A percentile compares a stretch with the other conserved stretches of the same genome.
Conservation (phyloP, 2,888 invertebrate species). For the Acleris emargana region DNA sequence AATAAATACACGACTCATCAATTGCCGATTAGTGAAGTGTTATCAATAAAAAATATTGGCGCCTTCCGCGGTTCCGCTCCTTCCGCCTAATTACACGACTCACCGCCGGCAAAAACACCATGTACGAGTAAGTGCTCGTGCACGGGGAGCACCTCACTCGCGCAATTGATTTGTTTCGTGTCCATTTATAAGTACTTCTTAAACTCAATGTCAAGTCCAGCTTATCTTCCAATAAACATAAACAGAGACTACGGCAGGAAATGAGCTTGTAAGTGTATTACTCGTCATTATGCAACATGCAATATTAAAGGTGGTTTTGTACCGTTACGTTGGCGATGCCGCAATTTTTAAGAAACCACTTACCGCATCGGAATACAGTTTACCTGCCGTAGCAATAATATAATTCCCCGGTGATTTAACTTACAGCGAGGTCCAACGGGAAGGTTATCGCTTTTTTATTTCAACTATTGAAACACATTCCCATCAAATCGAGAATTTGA, state of each 20-base stretch:
- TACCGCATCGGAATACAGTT: slow-evolving; percentile 45
- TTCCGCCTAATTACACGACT: slow-evolving; percentile 35
- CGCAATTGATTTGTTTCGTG: slow-evolving; percentile 1
- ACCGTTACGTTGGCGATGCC: slow-evolving; percentile 63
- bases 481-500: neutral
- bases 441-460: slow-evolving; percentile 10
- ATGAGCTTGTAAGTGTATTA: slow-evolving; percentile 60
- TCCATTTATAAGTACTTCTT: slow-evolving; percentile 4
- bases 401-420: slow-evolving; percentile 13
- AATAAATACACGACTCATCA: slow-evolving; percentile 31
- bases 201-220: slow-evolving; percentile 14
- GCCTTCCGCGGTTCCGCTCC: slow-evolving; percentile 39
- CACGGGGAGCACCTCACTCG: slow-evolving; percentile 1
- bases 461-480: neutral
- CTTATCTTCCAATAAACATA: slow-evolving; percentile 48
- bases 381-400: slow-evolving; percentile 32
- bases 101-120: slow-evolving; percentile 27
- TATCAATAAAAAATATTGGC: slow-evolving; percentile 37
- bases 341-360: slow-evolving; percentile 63
- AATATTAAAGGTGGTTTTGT: slow-evolving; percentile 65
- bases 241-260: slow-evolving; percentile 65
- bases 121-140: neutral
- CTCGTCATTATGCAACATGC: slow-evolving; percentile 63
- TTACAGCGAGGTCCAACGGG: slow-evolving; percentile 22
- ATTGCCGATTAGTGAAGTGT: slow-evolving; percentile 34